Percentiles rank a stretch among this genome's conserved stretches.
Evolutionary conservation across 2,888 invertebrate genomes (phyloP).

Genomic region (Spisula solida): DNA sequence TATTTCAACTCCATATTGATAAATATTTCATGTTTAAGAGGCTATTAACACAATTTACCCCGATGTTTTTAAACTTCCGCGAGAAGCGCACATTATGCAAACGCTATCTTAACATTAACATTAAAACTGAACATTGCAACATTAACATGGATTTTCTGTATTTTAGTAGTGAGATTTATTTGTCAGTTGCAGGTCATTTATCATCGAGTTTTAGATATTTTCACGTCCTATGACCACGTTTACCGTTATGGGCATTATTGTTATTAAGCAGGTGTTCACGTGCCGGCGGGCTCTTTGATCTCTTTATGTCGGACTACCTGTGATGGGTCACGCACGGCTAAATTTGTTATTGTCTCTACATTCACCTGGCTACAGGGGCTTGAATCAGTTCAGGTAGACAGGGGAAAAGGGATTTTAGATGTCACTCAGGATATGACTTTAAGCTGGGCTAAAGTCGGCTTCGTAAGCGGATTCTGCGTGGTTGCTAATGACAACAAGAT

Average conservation of each 20-base stretch:
- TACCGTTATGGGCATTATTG: conserved; percentile 51
- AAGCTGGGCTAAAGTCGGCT: conserved; percentile 45
- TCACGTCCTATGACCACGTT: background rate
- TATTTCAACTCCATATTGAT: too few relatives aligned
- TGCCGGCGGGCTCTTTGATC: conserved; percentile 62
- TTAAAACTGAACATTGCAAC: background rate
- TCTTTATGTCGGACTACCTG: conserved; percentile 40
- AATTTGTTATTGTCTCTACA: conserved; percentile 53
- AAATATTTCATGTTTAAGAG: too few relatives aligned
- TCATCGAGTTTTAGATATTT: background rate
- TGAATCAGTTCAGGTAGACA: conserved; percentile 27
- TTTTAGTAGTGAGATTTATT: background rate
- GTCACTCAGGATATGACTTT: conserved; percentile 50
- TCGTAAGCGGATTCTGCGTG: conserved; percentile 50
- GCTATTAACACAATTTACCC: too few relatives aligned
- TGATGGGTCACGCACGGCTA: conserved; percentile 54
- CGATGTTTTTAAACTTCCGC: too few relatives aligned
- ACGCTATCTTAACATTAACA: background rate
- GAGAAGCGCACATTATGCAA: background rate
- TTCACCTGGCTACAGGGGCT: conserved; percentile 42
- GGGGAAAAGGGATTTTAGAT: conserved; percentile 14
- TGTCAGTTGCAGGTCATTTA: background rate
- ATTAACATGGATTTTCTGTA: background rate
- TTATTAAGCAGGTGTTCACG: conserved; percentile 63
- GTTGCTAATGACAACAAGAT: conserved; percentile 55